These are phyloP conservation scores for Gasterosteus aculeatus DNA, from an alignment of 2,113 vertebrate genomes.

Conservation along the genomic window DNA sequence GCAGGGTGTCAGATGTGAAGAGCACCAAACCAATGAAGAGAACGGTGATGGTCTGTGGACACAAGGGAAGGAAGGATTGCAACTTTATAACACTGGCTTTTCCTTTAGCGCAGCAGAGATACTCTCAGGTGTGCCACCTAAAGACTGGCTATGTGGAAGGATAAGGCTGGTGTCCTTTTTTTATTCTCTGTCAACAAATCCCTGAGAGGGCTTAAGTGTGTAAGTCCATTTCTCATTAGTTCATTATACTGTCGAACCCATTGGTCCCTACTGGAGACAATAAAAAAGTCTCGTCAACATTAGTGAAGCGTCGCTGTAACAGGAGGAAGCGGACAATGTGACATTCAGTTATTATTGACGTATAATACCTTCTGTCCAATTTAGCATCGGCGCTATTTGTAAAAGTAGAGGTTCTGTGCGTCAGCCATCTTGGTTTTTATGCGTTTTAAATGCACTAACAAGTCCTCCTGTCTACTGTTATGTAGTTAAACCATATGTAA, in stretches of 20 bases:
- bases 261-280: not conserved
- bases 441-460: not conserved
- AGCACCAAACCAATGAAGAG: slow-evolving; percentile 1
- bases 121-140: not conserved
- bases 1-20: slow-evolving; percentile 1
- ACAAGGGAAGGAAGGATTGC: not conserved
- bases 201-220: not conserved
- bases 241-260: not conserved
- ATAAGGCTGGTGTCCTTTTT: not conserved
- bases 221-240: not conserved
- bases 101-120: not conserved
- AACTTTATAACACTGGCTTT: not conserved
- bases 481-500: no score
- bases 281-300: not conserved
- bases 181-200: not conserved
- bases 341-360: no score
- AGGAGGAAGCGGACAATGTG: not conserved
- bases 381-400: no score
- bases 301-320: not conserved
- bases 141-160: not conserved
- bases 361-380: no score
- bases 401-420: not conserved
- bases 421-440: not conserved
- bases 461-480: no score
- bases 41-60: not conserved